Base-by-base conservation (phyloP, 2,888 invertebrate species). In the Buathra laborator region DNA sequence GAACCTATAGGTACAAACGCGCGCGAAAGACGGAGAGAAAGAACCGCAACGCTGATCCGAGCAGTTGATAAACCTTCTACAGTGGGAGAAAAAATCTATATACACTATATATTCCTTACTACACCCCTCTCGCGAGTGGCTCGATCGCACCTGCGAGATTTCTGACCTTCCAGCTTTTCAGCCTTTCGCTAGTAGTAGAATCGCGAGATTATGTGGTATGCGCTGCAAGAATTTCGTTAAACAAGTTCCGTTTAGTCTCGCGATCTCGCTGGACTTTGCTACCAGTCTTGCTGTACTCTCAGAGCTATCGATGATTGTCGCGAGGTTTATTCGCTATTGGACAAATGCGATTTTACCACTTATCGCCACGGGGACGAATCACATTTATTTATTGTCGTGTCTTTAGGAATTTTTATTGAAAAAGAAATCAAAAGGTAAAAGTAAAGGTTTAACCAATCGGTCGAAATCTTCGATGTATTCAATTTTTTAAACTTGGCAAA, bases 81-180 rank as follows among this genome's bases (percentile, higher is more conserved):
- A 44, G 64, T 43, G 46, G 62, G 16, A 12, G 24, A 62, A 44
- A 64, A 70, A 64, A 62, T 59, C 37, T 14, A 53, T 37, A 16
- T 46, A 5, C 37, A 37, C 37, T 37, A 37, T 37, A 37, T 37
- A 37, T 37, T 37, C 14, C 56, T 10, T 62, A 29, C 44, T 78
- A 81, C 72, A 76, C 81, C 77, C 71, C 64, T 71, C 56, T 37
- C 7, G 37, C 37, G 37, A 37, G 59, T 75, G 59, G 62, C 77
- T 72, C 84, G 84, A 84, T 84, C 79, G 84, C 84, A 81, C 84
- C 84, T 84, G 84, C 81, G 64, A 84, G 77, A 84, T 84, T 81
- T 77, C 76, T 77, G 81, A 24, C 71, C 83, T 84, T 71, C 71
- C 59, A 64, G 66, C 72, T 72, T 74, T 66, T 81, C 72, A 37